Evolutionary conservation across 2,113 vertebrate genomes (phyloP), one percentile per base, ranked within the genome.

Genomic region (Psilopsiagon aurifrons): DNA sequence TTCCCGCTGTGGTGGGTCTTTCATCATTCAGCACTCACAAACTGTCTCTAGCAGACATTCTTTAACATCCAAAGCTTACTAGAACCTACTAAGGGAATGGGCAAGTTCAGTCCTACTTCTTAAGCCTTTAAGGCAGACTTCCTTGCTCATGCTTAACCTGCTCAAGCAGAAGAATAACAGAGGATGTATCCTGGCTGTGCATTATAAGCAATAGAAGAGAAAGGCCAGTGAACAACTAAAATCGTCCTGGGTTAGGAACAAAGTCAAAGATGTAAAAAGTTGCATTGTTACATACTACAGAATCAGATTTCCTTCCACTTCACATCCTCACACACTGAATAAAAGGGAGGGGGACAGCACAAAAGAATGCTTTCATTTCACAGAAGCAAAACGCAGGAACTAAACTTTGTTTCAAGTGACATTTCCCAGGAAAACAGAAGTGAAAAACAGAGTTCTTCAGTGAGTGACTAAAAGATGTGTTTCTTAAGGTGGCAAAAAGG

Each of bases 181-280:
- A 71, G 20, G 9, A 70, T 24, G 13, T 83, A 59, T 6, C 43
- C 76, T 59, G 25, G 33, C 13, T 86, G 25, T 2, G 7, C 28
- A 68, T n/a, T n/a, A 83, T 0, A 0, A 19, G 33, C 0, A 1
- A 84, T 6, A 74, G 39, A 76, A 66, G 3, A 76, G 33, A 64
- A 46, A 73, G 33, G 13, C 20, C 3, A 8, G 31, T 5, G 7
- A 66, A 46, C 16, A 46, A 76, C 20, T 54, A 73, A 54, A 83
- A 64, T 22, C n/a, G 33, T 7, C n/a, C 13, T 52, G 23, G 54
- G 28, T 84, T 62, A 69, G 31, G 13, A 94, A 91, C 3, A 18
- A 73, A 94, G 57, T n/a, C 31, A 69, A 81, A 90, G 22, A 57
- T 5, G 4, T 12, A 29, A 52, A 39, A 70, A 24, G 13, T 27